Evolutionary conservation across 2,113 vertebrate species (phyloP).

Genomic region (Tragelaphus strepsiceros): DNA sequence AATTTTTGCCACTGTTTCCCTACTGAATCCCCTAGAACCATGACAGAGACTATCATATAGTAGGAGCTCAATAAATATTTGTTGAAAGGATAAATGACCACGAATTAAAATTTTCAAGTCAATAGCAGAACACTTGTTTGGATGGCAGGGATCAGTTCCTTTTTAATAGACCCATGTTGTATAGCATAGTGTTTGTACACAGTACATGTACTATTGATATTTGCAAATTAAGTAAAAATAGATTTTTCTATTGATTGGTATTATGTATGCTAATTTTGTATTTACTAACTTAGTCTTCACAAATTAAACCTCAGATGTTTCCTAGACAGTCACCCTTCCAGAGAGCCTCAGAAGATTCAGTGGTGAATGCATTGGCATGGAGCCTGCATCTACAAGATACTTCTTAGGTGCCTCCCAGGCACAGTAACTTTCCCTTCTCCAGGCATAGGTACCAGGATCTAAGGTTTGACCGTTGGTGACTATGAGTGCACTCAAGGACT

Average conservation of each 20-base stretch:
- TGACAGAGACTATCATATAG: not conserved
- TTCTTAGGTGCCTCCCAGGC: not conserved
- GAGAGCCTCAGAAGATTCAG: not conserved
- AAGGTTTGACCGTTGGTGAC: not conserved
- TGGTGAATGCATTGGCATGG: not conserved
- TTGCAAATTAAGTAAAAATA: slow-evolving; percentile 12
- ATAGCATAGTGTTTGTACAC: not conserved
- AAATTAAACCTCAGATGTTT: not conserved
- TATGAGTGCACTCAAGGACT: not conserved
- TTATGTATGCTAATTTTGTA: not conserved
- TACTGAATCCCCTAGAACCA: not conserved
- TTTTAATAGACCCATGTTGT: not conserved
- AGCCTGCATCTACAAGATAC: not conserved
- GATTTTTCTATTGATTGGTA: not conserved
- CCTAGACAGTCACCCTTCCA: not conserved
- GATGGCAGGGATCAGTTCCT: not conserved
- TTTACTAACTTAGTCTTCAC: not conserved
- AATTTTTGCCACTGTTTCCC: not conserved
- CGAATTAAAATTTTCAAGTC: not conserved
- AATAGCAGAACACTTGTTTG: not conserved
- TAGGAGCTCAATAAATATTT: not conserved
- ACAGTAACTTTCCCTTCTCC: not conserved
- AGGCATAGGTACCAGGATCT: not conserved
- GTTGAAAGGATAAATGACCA: not conserved
- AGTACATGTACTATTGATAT: not conserved